A percentile compares a stretch with the other conserved stretches of the same genome.
Conservation (phyloP, 2,888 invertebrate species). For the Agonopterix arenella region DNA sequence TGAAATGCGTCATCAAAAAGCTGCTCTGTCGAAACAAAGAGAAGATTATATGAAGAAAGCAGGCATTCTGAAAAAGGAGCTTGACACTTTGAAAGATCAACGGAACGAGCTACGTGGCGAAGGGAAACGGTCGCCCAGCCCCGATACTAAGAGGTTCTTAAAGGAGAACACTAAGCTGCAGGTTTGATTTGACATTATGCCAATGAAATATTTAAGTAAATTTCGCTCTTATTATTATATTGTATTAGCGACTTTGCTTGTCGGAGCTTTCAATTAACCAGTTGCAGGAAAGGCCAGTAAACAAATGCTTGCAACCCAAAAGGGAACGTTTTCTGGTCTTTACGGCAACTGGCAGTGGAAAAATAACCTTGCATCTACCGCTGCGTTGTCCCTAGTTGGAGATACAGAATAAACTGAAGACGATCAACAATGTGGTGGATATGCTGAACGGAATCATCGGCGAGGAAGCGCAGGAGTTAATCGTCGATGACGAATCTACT, state of each 20-base stretch:
- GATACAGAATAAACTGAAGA: conserved; percentile 87
- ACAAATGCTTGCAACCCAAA: too few species aligned
- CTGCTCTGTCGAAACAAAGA: conserved; percentile 86
- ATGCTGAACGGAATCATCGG: conserved; percentile 92
- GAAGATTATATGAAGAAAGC: conserved; percentile 89
- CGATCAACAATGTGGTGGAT: conserved; percentile 91
- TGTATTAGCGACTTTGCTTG: conserved; percentile 15
- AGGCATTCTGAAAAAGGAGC: conserved; percentile 83
- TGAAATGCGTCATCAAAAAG: conserved; percentile 89
- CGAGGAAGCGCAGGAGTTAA: conserved; percentile 71
- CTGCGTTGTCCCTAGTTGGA: conserved; percentile 77
- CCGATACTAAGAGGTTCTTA: conserved; percentile 86
- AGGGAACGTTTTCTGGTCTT: too few species aligned
- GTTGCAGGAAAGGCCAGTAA: too few species aligned
- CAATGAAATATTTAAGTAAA: not conserved
- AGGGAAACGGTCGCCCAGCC: conserved; percentile 81
- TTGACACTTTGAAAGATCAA: conserved; percentile 87
- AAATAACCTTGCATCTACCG: conserved; percentile 1
- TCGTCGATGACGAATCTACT: conserved; percentile 35
- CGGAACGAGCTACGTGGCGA: conserved; percentile 85
- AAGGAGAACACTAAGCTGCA: conserved; percentile 90
- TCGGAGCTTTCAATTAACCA: not conserved
- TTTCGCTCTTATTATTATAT: too few species aligned
- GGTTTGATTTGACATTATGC: conserved; percentile 70
- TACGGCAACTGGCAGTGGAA: too few species aligned